Evolutionary conservation across 2,113 vertebrate genomes (phyloP), one percentile per base, ranked within the genome.

Genomic region (Rynchops niger): DNA sequence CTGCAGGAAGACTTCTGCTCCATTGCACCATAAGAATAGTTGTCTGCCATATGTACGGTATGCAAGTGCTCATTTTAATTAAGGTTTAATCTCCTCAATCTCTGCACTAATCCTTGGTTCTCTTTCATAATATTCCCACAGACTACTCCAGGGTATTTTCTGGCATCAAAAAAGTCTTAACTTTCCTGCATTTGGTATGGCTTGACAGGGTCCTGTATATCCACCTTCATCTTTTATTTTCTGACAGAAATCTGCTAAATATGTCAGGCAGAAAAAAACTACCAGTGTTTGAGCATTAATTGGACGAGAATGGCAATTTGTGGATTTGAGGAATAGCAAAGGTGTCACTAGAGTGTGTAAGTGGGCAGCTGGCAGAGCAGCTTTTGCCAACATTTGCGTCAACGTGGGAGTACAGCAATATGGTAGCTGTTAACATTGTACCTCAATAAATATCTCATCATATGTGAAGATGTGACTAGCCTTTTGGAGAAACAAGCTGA

Each of bases 351-450:
- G 86, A 90, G 94, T 96, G 91, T 95, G 74, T 91, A 76, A 94
- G 94, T 96, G 89, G 96, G 95, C 93, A 95, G 95, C 95, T 96
- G 97, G 96, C 94, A 73, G 71, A 62, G 95, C 62, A 90, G 70
- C 84, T 94, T 88, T 94, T 95, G 95, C 95, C 95, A 97, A 70
- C 79, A 34, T 73, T 96, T 70, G 58, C 4, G 26, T 95, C 93
- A 89, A 15, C 0, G 94, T 96, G 95, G 94, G 94, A 97, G 88
- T 95, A 38, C 50, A 87, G 78, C 92, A 97, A 94, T 95, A 97
- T 93, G 93, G 93, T 91, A 82, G 53, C 86, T 97, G 96, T 85
- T 97, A 96, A 82, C 84, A 20, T 80, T 88, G 83, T 59, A 66
- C 78, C 78, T 82, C 87, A 86, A 62, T 95, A 97, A 95, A 93